Evolutionary conservation across 2,797 vertebrate species (phyloP), one percentile per base, ranked within the genome.

Genomic region (Carduelis carduelis): DNA sequence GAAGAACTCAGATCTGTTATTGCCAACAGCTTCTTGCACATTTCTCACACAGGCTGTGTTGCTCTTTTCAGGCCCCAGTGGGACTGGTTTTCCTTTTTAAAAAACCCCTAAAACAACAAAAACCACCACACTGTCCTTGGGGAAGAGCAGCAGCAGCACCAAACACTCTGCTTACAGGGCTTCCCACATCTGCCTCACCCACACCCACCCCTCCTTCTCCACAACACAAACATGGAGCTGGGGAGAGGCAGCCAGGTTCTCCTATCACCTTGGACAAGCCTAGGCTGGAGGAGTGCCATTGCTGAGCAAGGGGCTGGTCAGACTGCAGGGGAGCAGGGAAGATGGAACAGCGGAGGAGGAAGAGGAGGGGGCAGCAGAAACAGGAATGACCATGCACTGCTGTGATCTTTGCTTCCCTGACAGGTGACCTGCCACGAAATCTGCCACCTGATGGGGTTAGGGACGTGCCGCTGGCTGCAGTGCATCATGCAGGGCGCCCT

Each of bases 381-480:
- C 60, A 35, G 27, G 23, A 72, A 12, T 34, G 47, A 84, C 39
- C 24, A 0, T 0, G 0, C 18, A 2, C n/a, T 65, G 23, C 50
- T 46, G 37, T 9, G 57, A 27, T 49, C 57, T 78, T 57, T 68
- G 30, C 81, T 82, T 70, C 80, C 63, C 68, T 20, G 6, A 12
- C 75, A 98, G 98, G 97, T 97, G 86, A 96, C 95, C 1, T 98
- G 98, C 3, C 98, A 98, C 0, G 98, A 98, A 80, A 97, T 98
- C 70, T 97, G 97, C 78, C 98, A 97, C 77, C 97, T 98, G 86
- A 96, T 98, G 49, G 98, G 98, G 76, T 90, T 98, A 96, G 97
- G 98, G 64, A 96, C 92, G 12, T 98, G 98, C 53, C 97, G 98
- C 77, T 98, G 98, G 98, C 98, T 98, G 69, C 95, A 97, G 90